These are phyloP conservation scores for Standfussiana lucernea DNA, from an alignment of 2,888 invertebrate genomes.

Conservation along the genomic window DNA sequence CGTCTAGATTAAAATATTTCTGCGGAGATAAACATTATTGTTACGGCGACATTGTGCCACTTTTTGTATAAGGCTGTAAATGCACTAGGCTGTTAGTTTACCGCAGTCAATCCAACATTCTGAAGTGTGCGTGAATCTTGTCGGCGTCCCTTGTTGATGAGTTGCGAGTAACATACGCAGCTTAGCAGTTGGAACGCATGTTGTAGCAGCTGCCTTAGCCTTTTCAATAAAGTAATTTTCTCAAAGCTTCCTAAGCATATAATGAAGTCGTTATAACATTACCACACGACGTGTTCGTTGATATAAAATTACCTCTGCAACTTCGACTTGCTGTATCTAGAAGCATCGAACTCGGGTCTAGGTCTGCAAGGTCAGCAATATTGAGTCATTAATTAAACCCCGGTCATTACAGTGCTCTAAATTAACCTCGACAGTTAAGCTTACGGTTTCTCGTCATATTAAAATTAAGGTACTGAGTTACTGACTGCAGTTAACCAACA, in stretches of 20 bases:
- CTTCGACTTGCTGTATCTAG: slow-evolving; percentile 1
- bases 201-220: neutral
- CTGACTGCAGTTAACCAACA: slow-evolving; percentile 38
- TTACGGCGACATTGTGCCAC: slow-evolving; percentile 51
- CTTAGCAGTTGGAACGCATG: slow-evolving; percentile 1
- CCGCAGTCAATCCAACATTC: slow-evolving; percentile 13
- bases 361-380: slow-evolving; percentile 25
- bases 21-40: slow-evolving; percentile 58
- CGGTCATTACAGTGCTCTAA: slow-evolving; percentile 35
- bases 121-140: slow-evolving; percentile 24
- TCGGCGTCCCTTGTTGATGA: neutral
- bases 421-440: slow-evolving; percentile 34
- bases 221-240: slow-evolving; percentile 27
- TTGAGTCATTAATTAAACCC: slow-evolving; percentile 48
- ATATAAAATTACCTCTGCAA: neutral
- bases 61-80: slow-evolving; percentile 37
- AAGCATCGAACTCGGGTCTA: slow-evolving; percentile 3
- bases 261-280: slow-evolving; percentile 34
- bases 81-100: slow-evolving; percentile 15
- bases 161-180: neutral
- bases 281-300: slow-evolving; percentile 1
- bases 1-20: slow-evolving; percentile 62
- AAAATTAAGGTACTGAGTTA: slow-evolving; percentile 28
- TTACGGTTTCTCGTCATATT: slow-evolving; percentile 35
- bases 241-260: neutral